A percentile compares a stretch with the other conserved stretches of the same genome.
phyloP scores from a whole-genome alignment of 2,113 vertebrate species.

The Rynchops niger region DNA sequence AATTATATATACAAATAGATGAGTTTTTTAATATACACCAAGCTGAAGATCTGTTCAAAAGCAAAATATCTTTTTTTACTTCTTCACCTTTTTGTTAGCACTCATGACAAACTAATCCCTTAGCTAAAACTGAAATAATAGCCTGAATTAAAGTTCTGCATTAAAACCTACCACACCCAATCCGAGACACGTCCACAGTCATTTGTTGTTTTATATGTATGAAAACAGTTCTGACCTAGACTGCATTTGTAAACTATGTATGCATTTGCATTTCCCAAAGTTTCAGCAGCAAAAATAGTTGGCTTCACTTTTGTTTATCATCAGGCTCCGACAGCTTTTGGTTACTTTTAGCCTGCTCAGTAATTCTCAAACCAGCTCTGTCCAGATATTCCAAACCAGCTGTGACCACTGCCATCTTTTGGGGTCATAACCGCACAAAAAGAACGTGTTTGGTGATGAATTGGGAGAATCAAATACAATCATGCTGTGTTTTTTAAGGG shows the following conservation, averaged over 20 bases:
- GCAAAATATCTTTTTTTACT: background rate
- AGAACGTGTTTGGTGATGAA: background rate
- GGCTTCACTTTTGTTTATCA: background rate
- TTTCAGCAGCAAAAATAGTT: background rate
- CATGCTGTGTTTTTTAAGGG: background rate
- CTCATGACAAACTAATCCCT: background rate
- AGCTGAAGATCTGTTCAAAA: background rate
- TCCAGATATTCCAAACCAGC: background rate
- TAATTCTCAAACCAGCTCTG: background rate
- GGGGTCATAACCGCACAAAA: background rate
- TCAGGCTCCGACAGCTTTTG: background rate
- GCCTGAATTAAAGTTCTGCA: background rate
- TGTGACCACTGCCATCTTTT: background rate
- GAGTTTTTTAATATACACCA: background rate
- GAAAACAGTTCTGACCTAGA: background rate
- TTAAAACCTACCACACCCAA: background rate
- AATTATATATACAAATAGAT: background rate
- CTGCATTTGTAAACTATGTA: background rate
- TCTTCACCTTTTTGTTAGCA: background rate
- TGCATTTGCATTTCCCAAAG: background rate
- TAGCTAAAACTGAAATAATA: background rate
- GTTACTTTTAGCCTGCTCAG: background rate
- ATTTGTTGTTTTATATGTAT: background rate
- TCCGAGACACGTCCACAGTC: background rate
- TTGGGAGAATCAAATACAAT: background rate